These are phyloP conservation scores for Drosophila melanocephala DNA, from an alignment of 2,888 invertebrate genomes.

Conservation along the genomic window DNA sequence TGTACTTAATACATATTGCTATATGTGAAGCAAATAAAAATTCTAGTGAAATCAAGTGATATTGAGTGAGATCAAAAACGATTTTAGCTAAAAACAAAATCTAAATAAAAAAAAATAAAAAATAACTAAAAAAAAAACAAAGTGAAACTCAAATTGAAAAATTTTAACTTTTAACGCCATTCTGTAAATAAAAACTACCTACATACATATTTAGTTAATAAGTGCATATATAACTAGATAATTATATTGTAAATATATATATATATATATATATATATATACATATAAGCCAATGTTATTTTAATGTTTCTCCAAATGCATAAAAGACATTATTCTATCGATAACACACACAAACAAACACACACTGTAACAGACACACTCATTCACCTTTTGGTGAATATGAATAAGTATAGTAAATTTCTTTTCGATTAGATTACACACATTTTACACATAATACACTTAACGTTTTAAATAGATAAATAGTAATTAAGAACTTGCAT, in stretches of 20 bases:
- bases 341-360: constrained; percentile 29
- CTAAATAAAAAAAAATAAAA: constrained; percentile 30
- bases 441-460: constrained; percentile 19
- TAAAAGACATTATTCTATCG: constrained; percentile 72
- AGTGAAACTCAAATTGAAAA: constrained; percentile 46
- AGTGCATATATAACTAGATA: constrained; percentile 25
- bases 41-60: constrained; percentile 84
- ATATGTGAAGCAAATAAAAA: constrained; percentile 60
- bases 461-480: constrained; percentile 46
- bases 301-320: constrained; percentile 67
- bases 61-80: constrained; percentile 85
- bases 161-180: constrained; percentile 63
- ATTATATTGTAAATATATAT: constrained; percentile 33
- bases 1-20: constrained; percentile 54
- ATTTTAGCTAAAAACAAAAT: constrained; percentile 78
- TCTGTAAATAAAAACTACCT: constrained; percentile 51
- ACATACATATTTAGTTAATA: constrained; percentile 1
- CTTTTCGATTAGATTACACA: constrained; percentile 16
- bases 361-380: constrained; percentile 17
- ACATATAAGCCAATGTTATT: constrained; percentile 47
- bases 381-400: constrained; percentile 3
- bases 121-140: constrained; percentile 20
- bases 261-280: constrained; percentile 8
- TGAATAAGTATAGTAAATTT: not conserved
- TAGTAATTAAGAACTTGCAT: constrained; percentile 9